Conservation (phyloP, 2,888 invertebrate genomes). For the Operophtera brumata region DNA sequence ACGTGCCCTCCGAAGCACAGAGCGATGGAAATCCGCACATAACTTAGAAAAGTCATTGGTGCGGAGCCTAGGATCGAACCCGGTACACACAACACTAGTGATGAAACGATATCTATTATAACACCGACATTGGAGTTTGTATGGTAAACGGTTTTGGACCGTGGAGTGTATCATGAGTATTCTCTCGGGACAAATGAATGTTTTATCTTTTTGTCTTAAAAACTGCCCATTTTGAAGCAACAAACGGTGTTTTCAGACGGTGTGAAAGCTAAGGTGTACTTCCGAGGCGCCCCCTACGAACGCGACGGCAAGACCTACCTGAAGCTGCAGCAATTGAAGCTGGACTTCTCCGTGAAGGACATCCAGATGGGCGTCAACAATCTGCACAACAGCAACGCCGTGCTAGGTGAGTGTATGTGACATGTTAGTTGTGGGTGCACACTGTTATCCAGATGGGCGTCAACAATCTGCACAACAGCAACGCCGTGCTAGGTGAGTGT, state of each 20-base stretch:
- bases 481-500: conserved; percentile 88
- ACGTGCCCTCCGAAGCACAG: too few species aligned
- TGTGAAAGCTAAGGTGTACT: conserved; percentile 91
- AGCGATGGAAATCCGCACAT: too few species aligned
- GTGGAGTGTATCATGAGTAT: too few species aligned
- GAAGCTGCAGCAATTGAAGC: conserved; percentile 87
- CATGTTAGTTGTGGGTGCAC: not conserved
- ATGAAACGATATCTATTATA: too few species aligned
- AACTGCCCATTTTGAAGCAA: not conserved
- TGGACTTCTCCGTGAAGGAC: conserved; percentile 91
- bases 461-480: conserved; percentile 90
- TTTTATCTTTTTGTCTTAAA: too few species aligned
- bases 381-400: conserved; percentile 88
- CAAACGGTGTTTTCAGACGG: conserved; percentile 80
- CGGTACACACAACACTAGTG: too few species aligned
- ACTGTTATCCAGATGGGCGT: conserved; percentile 93
- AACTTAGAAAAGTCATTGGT: too few species aligned
- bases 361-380: conserved; percentile 93
- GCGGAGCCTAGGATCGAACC: too few species aligned
- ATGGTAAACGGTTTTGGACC: too few species aligned
- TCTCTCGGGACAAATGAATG: too few species aligned
- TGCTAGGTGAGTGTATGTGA: conserved; percentile 83
- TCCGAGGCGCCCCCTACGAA: conserved; percentile 84
- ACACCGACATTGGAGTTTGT: too few species aligned
- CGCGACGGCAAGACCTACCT: conserved; percentile 85